A percentile compares a stretch with the other conserved stretches of the same genome.
Conservation (phyloP, 1,140 invertebrate genomes). For the Brachionus asplanchnoidis region DNA sequence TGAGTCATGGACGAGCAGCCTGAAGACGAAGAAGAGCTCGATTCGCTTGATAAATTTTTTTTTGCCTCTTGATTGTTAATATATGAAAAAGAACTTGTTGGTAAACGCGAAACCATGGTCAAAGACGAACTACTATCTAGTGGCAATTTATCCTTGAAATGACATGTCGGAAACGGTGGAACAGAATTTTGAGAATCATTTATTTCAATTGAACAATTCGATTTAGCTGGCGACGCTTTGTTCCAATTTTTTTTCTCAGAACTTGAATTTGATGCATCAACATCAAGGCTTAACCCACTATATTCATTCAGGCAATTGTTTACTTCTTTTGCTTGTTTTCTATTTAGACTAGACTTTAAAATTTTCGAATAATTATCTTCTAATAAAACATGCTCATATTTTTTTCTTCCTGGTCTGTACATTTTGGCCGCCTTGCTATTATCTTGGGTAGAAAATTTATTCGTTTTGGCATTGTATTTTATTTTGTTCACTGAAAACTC, state of each 20-base stretch:
- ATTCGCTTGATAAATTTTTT: neutral
- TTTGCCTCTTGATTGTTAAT: neutral
- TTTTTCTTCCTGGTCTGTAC: neutral
- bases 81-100: neutral
- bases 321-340: neutral
- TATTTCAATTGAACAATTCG: neutral
- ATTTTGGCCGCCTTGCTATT: neutral
- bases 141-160: neutral
- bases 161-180: slow-evolving; percentile 4
- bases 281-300: slow-evolving; percentile 14
- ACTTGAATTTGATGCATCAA: neutral
- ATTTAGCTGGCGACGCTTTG: neutral
- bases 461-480: slow-evolving; percentile 40
- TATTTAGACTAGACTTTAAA: neutral
- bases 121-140: slow-evolving; percentile 10
- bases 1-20: slow-evolving; percentile 34
- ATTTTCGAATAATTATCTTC: slow-evolving; percentile 22
- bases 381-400: neutral
- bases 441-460: neutral
- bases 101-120: neutral
- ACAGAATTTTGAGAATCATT: neutral
- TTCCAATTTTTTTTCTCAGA: neutral
- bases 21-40: slow-evolving; percentile 13
- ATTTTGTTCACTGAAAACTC: neutral
- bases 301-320: neutral